phyloP scores from a whole-genome alignment of 2,113 vertebrate species.

The Pseudopodoces humilis region DNA sequence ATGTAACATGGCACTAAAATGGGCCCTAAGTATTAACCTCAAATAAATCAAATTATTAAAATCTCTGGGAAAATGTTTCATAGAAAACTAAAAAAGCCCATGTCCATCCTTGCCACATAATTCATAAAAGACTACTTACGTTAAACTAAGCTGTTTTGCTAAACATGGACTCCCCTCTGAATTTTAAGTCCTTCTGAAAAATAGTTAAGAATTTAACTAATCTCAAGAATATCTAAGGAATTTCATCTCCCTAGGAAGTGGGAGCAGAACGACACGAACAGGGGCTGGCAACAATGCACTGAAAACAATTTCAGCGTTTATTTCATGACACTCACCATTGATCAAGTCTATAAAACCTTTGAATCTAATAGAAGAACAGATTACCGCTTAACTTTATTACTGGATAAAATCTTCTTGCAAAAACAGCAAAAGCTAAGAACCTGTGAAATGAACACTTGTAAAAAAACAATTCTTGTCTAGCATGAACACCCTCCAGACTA shows the following conservation, averaged over 20 bases:
- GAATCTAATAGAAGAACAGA: conserved; percentile 7
- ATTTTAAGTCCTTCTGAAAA: neutral
- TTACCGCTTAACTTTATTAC: conserved; percentile 22
- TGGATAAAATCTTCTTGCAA: neutral
- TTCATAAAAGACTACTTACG: neutral
- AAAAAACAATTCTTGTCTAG: neutral
- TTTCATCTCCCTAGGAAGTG: neutral
- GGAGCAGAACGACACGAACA: neutral
- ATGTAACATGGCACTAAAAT: neutral
- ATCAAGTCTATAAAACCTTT: conserved; percentile 7
- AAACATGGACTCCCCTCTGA: neutral
- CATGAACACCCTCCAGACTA: neutral
- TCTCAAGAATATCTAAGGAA: neutral
- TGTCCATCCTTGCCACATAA: neutral
- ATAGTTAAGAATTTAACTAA: neutral
- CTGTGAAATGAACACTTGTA: neutral
- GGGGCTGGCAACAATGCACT: neutral
- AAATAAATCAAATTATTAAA: neutral
- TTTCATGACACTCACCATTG: neutral
- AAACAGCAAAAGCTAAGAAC: neutral
- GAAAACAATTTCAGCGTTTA: neutral
- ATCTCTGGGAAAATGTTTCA: neutral
- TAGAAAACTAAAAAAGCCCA: neutral
- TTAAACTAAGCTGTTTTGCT: neutral
- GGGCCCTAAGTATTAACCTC: neutral